Base-by-base conservation (phyloP, 2,797 vertebrate genomes). In the Cryptoprocta ferox region DNA sequence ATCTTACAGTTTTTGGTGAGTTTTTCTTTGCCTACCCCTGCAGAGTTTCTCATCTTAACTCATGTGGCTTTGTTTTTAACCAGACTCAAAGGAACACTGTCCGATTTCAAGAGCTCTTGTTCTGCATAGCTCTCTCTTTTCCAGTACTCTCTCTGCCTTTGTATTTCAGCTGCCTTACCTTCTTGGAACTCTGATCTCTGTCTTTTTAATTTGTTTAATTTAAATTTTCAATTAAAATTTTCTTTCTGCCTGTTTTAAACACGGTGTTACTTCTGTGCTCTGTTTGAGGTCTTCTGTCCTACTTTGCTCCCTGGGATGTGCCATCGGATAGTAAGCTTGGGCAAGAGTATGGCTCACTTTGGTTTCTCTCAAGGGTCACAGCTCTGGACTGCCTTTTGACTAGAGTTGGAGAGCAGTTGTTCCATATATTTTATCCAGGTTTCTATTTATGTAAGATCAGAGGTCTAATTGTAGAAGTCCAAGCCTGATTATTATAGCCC, bases 401-500 rank as follows among this genome's bases (percentile, higher is more conserved):
- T 14, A 89, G 14, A 30, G 66, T 50, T 65, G 39, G n/a, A 65
- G 93, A 91, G 48, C 3, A 80, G 37, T 79, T 76, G 12, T 95
- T 95, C 53, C 16, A 39, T 63, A 11, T 53, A 28, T 91, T 96
- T 97, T 83, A n/a, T 75, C 15, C 2, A 39, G 14, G 65, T 88
- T 87, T 94, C 70, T 94, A 56, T 56, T 92, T 89, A 42, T 26
- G 78, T 35, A n/a, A 76, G 39, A 24, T 65, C n/a, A 94, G 56
- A 71, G n/a, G 48, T 26, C 63, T 75, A 68, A 21, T 35, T 68
- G 4, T 68, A 8, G 18, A 78, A 26, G 71, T 94, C n/a, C 18
- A 88, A 39, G 37, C 61, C 73, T 89, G 37, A 63, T 81, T 30
- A 80, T 39, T 90, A 70, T 21, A 92, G 16, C 24, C 37, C 21